phyloP scores from a whole-genome alignment of 2,797 vertebrate species.

The Distichodus sexfasciatus region DNA sequence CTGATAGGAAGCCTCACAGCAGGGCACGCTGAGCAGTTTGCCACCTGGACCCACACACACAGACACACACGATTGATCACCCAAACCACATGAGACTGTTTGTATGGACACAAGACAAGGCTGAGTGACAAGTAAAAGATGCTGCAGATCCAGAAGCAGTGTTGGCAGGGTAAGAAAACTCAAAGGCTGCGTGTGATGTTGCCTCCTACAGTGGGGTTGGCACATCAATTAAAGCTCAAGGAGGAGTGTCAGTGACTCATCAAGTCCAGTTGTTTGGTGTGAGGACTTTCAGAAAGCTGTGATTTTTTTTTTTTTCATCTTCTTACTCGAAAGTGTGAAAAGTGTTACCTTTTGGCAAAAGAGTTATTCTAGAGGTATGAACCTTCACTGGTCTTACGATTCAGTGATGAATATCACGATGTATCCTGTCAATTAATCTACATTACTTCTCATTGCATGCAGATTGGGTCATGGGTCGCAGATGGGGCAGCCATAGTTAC shows the following conservation, averaged over 20 bases:
- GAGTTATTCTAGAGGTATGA: no score
- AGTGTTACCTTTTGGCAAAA: no score
- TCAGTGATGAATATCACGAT: no score
- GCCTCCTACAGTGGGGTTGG: neutral
- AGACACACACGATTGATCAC: slow-evolving; percentile 22
- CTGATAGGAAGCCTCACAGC: slow-evolving; percentile 37
- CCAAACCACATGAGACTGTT: slow-evolving; percentile 8
- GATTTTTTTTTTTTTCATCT: no score
- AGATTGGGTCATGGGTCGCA: no score
- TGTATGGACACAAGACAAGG: slow-evolving; percentile 1
- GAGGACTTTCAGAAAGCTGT: no score
- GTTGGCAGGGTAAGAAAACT: neutral
- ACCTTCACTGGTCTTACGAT: no score
- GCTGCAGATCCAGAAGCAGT: neutral
- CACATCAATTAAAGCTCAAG: slow-evolving; percentile 6
- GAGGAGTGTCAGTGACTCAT: slow-evolving; percentile 32
- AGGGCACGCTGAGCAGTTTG: slow-evolving; percentile 33
- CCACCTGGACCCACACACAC: slow-evolving; percentile 44
- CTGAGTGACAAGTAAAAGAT: neutral
- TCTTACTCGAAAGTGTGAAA: no score
- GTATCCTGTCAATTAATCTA: no score
- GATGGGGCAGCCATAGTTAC: no score
- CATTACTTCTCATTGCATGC: no score
- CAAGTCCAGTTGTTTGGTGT: slow-evolving; percentile 37
- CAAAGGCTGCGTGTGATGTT: neutral